Conservation (phyloP, 2,797 vertebrate species). For the Myiothlypis chrysogaster region DNA sequence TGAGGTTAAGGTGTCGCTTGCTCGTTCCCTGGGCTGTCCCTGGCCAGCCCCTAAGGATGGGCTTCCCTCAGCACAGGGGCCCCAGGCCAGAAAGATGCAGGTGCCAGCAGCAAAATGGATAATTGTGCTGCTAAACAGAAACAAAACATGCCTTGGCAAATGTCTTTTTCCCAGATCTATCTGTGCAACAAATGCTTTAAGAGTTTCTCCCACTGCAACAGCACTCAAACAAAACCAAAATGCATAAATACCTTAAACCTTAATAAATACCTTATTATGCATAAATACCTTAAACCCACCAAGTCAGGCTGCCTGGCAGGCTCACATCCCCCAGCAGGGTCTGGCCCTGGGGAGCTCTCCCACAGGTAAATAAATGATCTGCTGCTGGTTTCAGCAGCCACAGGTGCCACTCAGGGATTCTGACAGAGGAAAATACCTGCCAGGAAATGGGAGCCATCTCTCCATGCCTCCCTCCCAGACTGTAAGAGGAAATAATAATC, state of each 20-base stretch:
- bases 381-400: not conserved
- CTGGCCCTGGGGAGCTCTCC: not conserved
- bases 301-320: not conserved
- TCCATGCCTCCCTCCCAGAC: not conserved
- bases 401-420: not conserved
- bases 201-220: not conserved
- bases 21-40: not conserved
- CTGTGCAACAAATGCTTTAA: not conserved
- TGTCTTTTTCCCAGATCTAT: slow-evolving; percentile 6
- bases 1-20: not conserved
- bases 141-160: not conserved
- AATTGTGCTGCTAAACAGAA: not conserved
- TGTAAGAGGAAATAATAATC: not conserved
- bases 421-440: not conserved
- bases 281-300: not conserved
- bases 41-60: not conserved
- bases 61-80: not conserved
- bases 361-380: not conserved
- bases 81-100: not conserved
- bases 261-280: not conserved
- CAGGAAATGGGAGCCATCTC: not conserved
- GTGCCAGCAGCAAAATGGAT: not conserved
- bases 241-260: not conserved
- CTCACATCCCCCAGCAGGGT: not conserved
- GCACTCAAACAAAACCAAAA: not conserved